Base-by-base conservation (phyloP, 2,113 vertebrate genomes). In the Rhea pennata region DNA sequence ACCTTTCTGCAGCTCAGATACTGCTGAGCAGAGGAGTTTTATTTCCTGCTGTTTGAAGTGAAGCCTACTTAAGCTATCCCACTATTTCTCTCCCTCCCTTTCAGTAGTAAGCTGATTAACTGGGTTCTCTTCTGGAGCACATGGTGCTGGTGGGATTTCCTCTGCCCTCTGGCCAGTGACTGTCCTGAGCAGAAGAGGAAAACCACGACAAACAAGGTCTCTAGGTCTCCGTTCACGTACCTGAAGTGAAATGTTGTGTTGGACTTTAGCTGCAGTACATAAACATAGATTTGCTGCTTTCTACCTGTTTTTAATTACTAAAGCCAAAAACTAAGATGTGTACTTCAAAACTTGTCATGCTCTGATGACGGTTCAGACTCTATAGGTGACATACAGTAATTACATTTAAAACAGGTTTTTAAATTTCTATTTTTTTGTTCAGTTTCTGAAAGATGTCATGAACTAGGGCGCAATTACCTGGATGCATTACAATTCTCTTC, bases 41-140 rank as follows among this genome's bases (percentile, higher is more conserved):
- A 1, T 0, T 5, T 51, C 61, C 67, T 0, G 0, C 65, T 75
- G 51, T 15, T 67, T 4, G 56, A 74, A 21, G 42, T 4, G 16
- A 92, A 85, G 75, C 64, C 72, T 83, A 42, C 90, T 92, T 84
- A 79, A 87, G 44, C 61, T 51, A 44, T 84, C 79, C 44, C 22
- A 61, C 54, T 64, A 23, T 14, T 64, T 13, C 64, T 65, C 6
- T 31, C 29, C 11, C 29, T 76, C 33, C 59, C 27, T 93, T 53
- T 36, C 51, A 54, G 4, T 40, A 21, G 80, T 33, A 95, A 87
- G 58, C 81, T 92, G 96, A 84, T 86, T 80, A 51, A 51, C 48
- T 84, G 1, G 3, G 19, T 69, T 33, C 21, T 72, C 58, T 48
- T 70, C 56, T 76, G 74, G 74, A 75, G 48, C 23, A n/a, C 21